phyloP scores from a whole-genome alignment of 2,888 invertebrate species.

The Xestobium rufovillosum region DNA sequence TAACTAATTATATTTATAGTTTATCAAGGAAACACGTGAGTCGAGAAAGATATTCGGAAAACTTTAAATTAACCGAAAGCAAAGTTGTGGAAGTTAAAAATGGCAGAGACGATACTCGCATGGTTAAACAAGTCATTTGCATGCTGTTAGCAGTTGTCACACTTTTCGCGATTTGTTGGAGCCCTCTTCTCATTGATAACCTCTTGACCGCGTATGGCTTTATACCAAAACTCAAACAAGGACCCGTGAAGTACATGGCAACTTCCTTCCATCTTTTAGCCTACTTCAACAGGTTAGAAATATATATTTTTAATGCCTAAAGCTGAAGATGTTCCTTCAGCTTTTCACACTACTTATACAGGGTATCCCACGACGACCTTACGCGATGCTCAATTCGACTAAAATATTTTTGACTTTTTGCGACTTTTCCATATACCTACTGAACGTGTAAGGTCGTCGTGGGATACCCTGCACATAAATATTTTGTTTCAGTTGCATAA shows the following conservation, averaged over 20 bases:
- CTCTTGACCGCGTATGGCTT: constrained; percentile 55
- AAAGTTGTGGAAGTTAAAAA: constrained; percentile 14
- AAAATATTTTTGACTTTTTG: too few relatives aligned
- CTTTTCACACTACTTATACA: too few relatives aligned
- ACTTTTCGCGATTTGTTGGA: constrained; percentile 63
- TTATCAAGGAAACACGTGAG: too few relatives aligned
- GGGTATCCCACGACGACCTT: too few relatives aligned
- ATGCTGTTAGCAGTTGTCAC: constrained; percentile 65
- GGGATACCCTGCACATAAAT: not conserved
- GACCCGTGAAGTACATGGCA: constrained; percentile 51
- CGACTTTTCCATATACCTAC: not conserved
- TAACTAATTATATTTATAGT: too few relatives aligned
- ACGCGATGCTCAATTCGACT: too few relatives aligned
- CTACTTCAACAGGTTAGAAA: constrained; percentile 57
- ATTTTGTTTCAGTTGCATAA: constrained; percentile 52
- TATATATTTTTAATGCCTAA: too few relatives aligned
- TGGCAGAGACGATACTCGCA: constrained; percentile 30
- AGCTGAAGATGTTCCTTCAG: too few relatives aligned
- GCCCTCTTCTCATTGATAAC: constrained; percentile 57
- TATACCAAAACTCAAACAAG: constrained; percentile 46
- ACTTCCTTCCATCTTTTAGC: constrained; percentile 58
- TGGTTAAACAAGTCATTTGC: constrained; percentile 56
- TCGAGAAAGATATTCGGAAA: too few relatives aligned
- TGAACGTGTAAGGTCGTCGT: too few relatives aligned
- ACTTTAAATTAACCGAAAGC: constrained; percentile 15